These are phyloP conservation scores for Leptosomus discolor DNA, from an alignment of 2,113 vertebrate species.

Conservation along the genomic window DNA sequence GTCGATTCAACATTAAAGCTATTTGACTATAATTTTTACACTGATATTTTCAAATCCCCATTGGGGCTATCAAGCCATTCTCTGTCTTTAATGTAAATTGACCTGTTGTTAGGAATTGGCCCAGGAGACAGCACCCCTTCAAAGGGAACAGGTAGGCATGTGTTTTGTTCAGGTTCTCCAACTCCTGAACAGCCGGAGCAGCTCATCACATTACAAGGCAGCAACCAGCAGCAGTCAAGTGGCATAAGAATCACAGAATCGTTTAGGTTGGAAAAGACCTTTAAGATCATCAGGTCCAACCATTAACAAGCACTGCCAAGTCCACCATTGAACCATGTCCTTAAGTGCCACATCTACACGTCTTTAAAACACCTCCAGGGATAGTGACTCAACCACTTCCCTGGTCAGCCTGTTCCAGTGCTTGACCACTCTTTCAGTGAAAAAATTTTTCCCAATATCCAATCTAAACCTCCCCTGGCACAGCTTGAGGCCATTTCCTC, in stretches of 20 bases:
- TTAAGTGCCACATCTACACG: fast-evolving
- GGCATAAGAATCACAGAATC: background rate
- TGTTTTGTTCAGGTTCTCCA: background rate
- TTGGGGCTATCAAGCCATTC: background rate
- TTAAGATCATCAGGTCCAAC: background rate
- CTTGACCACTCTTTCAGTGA: background rate
- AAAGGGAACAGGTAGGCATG: fast-evolving
- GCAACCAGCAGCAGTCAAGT: background rate
- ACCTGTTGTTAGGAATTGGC: background rate
- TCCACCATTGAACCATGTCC: background rate
- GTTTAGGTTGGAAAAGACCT: background rate
- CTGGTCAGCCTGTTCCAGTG: background rate
- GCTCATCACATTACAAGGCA: fast-evolving
- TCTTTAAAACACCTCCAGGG: background rate
- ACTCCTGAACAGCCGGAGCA: fast-evolving
- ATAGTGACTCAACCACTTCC: background rate
- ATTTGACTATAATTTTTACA: background rate
- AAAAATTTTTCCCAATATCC: background rate
- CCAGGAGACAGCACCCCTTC: background rate
- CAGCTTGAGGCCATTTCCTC: background rate
- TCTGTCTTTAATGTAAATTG: background rate
- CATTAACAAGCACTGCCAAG: background rate
- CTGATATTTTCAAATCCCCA: background rate
- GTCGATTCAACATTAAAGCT: background rate
- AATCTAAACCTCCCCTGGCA: background rate